Base-by-base conservation (phyloP, 2,113 vertebrate species). In the Onychostruthus taczanowskii region DNA sequence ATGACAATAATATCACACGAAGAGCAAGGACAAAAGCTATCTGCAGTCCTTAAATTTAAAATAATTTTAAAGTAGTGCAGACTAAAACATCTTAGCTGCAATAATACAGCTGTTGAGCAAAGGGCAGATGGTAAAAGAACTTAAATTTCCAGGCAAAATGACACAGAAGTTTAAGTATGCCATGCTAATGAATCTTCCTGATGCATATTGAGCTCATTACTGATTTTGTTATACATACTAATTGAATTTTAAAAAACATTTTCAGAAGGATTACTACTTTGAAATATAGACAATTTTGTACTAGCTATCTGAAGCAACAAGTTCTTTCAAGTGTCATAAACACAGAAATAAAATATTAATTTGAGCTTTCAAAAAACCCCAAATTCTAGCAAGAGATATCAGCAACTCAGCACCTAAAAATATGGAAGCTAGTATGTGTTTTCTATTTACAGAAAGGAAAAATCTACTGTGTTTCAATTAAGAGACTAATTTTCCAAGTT, bases 61-160 rank as follows among this genome's bases (percentile, higher is more conserved):
- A 94, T 95, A 95, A 97, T 95, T 96, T 58, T 84, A 96, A 94
- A 7, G 2, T 63, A 86, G 61, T 77, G 20, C 53, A 93, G 47
- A 94, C 87, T 63, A 97, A 96, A 96, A 92, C 79, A 97, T 95
- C 97, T 95, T 79, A 94, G 94, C 90, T 91, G 96, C 90, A 97
- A 96, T 97, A 97, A 97, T 96, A 91, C 94, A 98, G 94, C 94
- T 97, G 97, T 92, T 96, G 64, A 96, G 93, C 78, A 97, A 97
- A 96, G 82, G 94, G 90, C 96, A 97, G 95, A 97, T 96, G 95
- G 96, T 89, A 93, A 95, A 94, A 95, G 64, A 97, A 98, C 93
- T 87, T 96, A 96, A 95, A 96, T 96, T 96, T 97, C 67, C 79
- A 93, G 10, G 52, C 88, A 97, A 96, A 97, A 90, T 96, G 95